Percentiles rank a stretch among this genome's conserved stretches.
phyloP scores from a whole-genome alignment of 2,888 invertebrate species.

The Embidobia sp. region DNA sequence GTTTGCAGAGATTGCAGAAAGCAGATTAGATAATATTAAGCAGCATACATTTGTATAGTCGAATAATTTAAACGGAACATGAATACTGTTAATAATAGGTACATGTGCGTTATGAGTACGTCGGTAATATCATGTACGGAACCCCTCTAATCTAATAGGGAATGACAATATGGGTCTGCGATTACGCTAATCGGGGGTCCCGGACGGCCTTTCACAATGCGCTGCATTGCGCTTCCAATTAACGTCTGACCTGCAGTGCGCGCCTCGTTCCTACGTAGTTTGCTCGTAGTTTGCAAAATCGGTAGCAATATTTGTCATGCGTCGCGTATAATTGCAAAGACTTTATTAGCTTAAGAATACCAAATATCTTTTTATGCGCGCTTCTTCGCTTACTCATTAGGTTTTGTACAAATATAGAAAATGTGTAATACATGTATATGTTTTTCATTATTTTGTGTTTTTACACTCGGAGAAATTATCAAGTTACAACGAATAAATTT shows the following conservation, averaged over 20 bases:
- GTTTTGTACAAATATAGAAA: no score
- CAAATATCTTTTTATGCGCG: no score
- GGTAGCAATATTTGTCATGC: constrained; percentile 27
- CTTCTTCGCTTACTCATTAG: no score
- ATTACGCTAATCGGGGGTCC: constrained; percentile 73
- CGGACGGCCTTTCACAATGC: constrained; percentile 67
- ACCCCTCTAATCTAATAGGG: constrained; percentile 73
- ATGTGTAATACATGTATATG: no score
- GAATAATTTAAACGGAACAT: constrained; percentile 54
- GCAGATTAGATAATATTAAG: constrained; percentile 52
- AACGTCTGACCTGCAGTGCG: constrained; percentile 63
- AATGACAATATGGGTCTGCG: constrained; percentile 74
- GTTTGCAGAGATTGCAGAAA: constrained; percentile 26
- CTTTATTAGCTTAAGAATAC: constrained; percentile 31
- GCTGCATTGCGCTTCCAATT: constrained; percentile 66
- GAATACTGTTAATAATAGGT: constrained; percentile 55
- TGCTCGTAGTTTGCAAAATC: constrained; percentile 52
- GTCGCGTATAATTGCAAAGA: constrained; percentile 3
- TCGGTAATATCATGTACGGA: constrained; percentile 65
- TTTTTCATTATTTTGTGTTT: no score
- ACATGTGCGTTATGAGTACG: constrained; percentile 66
- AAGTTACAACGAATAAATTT: no score
- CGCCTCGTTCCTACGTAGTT: constrained; percentile 45
- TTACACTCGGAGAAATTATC: no score
- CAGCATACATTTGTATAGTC: constrained; percentile 45